A percentile compares a stretch with the other conserved stretches of the same genome.
phyloP scores from a whole-genome alignment of 2,113 vertebrate species.

The Trochalopteron elliotii region DNA sequence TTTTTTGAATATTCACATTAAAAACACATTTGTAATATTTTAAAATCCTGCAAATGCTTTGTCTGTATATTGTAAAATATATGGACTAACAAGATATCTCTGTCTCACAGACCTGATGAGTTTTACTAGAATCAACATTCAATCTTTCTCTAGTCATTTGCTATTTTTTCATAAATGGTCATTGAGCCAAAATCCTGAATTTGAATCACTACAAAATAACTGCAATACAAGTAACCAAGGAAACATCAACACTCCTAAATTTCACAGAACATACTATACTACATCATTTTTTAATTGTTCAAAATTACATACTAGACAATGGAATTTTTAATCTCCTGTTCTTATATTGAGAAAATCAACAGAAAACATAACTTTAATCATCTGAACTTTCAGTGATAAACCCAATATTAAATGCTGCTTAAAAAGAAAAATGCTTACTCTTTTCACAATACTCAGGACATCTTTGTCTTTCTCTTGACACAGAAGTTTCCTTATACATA shows the following conservation, averaged over 20 bases:
- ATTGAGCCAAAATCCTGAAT: background rate
- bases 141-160: background rate
- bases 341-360: background rate
- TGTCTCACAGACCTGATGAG: background rate
- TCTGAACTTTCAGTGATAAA: background rate
- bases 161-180: background rate
- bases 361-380: background rate
- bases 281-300: background rate
- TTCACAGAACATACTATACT: background rate
- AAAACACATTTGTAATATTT: background rate
- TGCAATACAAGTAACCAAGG: background rate
- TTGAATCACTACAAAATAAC: background rate
- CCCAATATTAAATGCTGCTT: background rate
- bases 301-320: background rate
- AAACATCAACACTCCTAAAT: background rate
- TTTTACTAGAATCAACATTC: background rate
- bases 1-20: background rate
- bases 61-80: background rate
- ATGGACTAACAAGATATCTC: background rate
- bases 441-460: conserved; percentile 87
- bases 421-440: conserved; percentile 73
- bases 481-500: conserved; percentile 89
- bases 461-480: conserved; percentile 96
- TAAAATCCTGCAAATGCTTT: background rate
- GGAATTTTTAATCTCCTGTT: background rate